These are phyloP conservation scores for Teleogryllus oceanicus DNA, from an alignment of 2,888 invertebrate genomes.

Conservation along the genomic window DNA sequence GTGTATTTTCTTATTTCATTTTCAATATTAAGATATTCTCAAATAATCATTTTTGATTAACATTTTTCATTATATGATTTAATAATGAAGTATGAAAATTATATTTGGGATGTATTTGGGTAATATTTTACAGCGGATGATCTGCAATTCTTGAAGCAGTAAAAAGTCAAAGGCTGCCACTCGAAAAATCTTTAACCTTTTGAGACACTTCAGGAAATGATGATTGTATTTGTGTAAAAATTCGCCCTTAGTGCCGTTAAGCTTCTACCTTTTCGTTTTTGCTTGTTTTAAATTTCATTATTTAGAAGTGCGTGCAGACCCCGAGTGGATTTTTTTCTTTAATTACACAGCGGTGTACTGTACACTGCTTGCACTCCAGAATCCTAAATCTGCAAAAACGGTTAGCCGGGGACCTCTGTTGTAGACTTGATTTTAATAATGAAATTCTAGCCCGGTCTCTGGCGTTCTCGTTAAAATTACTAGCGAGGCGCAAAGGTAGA, in stretches of 20 bases:
- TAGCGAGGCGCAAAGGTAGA: conserved; percentile 11
- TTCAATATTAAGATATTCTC: too few relatives aligned
- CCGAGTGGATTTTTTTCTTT: neutral
- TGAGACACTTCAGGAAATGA: neutral
- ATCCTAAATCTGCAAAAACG: conserved; percentile 9
- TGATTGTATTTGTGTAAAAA: neutral
- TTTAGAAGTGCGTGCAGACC: neutral
- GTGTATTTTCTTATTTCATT: too few relatives aligned
- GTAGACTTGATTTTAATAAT: conserved; percentile 18
- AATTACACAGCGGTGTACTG: neutral
- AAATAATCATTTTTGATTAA: too few relatives aligned
- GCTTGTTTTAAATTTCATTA: conserved; percentile 1
- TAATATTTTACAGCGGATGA: too few relatives aligned
- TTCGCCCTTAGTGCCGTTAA: neutral
- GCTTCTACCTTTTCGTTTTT: neutral
- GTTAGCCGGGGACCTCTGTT: neutral
- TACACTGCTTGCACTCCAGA: neutral
- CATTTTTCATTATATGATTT: too few relatives aligned
- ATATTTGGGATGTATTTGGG: too few relatives aligned
- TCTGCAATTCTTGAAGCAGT: neutral
- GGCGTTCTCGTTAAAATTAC: conserved; percentile 7
- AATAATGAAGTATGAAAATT: too few relatives aligned
- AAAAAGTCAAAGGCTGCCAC: neutral
- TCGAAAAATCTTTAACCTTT: neutral
- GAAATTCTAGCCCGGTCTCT: conserved; percentile 4